Evolutionary conservation across 2,113 vertebrate species (phyloP), one percentile per base, ranked within the genome.

Genomic region (Rhabdornis inornatus): DNA sequence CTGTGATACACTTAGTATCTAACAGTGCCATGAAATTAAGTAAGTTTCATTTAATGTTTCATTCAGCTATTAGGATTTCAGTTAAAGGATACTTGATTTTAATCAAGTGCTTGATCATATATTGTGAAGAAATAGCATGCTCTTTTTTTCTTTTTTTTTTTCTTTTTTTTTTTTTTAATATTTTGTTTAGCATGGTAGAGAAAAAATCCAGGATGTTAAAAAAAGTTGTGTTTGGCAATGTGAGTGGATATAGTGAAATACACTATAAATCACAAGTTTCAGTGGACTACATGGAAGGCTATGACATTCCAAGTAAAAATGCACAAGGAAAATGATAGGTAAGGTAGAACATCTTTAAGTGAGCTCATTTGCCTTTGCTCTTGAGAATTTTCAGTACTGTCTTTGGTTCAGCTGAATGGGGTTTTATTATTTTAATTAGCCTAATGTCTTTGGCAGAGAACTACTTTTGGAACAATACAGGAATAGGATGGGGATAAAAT

Each of bases 401-500:
- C 50, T 96, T 94, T 94, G 66, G 78, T 95, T 94, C 90, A 94
- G 42, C 76, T 89, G 94, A 94, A 86, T 56, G 23, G 28, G 44
- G 64, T n/a, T 92, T 90, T 95, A 92, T 94, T 92, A 94, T 95
- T 97, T 94, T 96, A 96, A 95, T 94, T 95, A 93, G 81, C 80
- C 89, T 50, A 91, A 85, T 88, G 72, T 91, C 72, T 89, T 92
- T 95, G 89, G 61, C 83, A 91, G 56, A 28, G n/a, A 89, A 35
- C 42, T 55, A 40, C 42, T 85, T 95, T 91, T 96, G 76, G 76
- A 93, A 89, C 77, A 92, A 74, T 89, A 61, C 35, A 76, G 65
- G 21, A 88, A 59, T 80, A 63, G 13, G 39, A 47, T 50, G 44
- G 18, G 72, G 25, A 81, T 83, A 87, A 89, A 91, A 72, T 80